Percentiles rank a stretch among this genome's conserved stretches.
Evolutionary conservation across 2,888 invertebrate species (phyloP).

Genomic region (Sarcophaga rosellei): DNA sequence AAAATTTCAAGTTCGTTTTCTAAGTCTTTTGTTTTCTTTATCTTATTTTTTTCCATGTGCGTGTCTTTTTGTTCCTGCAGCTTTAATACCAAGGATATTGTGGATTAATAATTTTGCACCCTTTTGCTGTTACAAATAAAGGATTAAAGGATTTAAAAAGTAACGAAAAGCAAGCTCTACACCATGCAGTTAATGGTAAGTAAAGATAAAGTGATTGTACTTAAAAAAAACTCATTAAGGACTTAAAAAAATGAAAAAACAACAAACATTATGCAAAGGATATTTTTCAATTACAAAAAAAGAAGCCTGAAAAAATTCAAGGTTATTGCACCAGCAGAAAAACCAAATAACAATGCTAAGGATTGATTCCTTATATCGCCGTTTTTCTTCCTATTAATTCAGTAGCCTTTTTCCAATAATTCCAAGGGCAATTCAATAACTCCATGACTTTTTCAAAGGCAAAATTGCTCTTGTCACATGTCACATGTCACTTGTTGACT

Average conservation of each 20-base stretch:
- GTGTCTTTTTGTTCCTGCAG: constrained; percentile 28
- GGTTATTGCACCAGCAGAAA: too few relatives aligned
- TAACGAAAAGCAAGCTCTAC: background rate
- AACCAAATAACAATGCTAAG: too few relatives aligned
- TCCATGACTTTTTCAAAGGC: too few relatives aligned
- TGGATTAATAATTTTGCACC: constrained; percentile 51
- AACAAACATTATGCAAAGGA: background rate
- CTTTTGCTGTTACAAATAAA: background rate
- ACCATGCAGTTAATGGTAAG: constrained; percentile 64
- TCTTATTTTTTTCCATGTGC: constrained; percentile 55
- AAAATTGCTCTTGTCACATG: too few relatives aligned
- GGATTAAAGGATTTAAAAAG: background rate
- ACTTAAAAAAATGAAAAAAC: background rate
- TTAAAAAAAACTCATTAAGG: background rate
- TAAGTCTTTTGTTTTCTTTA: constrained; percentile 72
- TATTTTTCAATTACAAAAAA: background rate
- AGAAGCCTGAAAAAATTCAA: background rate
- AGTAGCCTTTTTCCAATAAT: too few relatives aligned
- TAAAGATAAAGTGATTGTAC: background rate
- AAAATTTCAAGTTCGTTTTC: constrained; percentile 66
- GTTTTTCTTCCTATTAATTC: too few relatives aligned
- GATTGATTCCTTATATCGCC: too few relatives aligned
- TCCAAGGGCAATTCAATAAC: too few relatives aligned
- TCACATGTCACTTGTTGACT: too few relatives aligned
- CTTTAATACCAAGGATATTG: constrained; percentile 51